A percentile compares a stretch with the other conserved stretches of the same genome.
phyloP scores from a whole-genome alignment of 2,888 invertebrate genomes.

The Eilema caniola region DNA sequence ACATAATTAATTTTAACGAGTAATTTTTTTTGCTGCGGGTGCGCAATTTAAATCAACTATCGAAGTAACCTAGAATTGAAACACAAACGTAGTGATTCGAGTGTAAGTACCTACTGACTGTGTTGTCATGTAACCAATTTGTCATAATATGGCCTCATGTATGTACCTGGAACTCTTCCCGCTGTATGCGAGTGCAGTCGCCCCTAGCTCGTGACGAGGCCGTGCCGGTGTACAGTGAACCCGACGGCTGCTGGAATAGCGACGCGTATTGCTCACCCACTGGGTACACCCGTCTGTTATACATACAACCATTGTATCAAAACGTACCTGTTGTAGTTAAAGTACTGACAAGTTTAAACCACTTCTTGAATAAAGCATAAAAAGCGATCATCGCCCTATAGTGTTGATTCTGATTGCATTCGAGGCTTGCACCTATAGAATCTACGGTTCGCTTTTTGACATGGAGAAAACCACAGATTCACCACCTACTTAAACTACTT shows the following conservation, averaged over 20 bases:
- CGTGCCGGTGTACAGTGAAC: conserved; percentile 91
- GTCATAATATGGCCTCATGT: no score
- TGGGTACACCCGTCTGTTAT: conserved; percentile 89
- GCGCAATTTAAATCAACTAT: no score
- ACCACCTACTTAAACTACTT: not conserved
- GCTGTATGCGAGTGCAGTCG: conserved; percentile 90
- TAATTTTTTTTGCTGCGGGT: no score
- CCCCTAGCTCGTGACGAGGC: conserved; percentile 92
- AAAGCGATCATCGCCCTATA: no score
- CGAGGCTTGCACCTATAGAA: not conserved
- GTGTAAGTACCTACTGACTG: no score
- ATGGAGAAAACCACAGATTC: no score
- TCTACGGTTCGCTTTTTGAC: no score
- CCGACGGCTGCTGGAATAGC: conserved; percentile 92
- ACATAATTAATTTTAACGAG: no score
- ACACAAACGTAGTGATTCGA: no score
- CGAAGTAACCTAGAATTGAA: no score
- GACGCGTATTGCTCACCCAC: conserved; percentile 89
- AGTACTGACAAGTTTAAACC: no score
- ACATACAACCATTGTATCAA: not conserved
- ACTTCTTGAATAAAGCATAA: not conserved
- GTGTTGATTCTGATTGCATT: not conserved
- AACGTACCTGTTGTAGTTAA: not conserved
- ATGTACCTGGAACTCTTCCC: conserved; percentile 90
- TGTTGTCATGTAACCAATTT: no score